phyloP scores from a whole-genome alignment of 2,113 vertebrate species.

The Nesogale talazaci region DNA sequence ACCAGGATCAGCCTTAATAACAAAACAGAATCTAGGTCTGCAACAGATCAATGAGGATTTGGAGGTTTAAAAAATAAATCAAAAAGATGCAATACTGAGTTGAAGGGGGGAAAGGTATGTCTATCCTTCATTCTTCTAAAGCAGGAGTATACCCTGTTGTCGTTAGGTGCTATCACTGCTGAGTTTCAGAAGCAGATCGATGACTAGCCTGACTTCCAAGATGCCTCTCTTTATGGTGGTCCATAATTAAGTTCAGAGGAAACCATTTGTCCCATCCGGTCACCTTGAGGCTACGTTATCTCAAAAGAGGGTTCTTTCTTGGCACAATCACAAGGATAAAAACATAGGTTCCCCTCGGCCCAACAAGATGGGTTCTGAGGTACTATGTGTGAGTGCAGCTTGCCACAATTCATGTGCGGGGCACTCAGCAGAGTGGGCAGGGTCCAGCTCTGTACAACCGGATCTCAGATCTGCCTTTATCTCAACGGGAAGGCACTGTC shows the following conservation, averaged over 20 bases:
- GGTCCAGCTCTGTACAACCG: accelerated
- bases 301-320: not conserved
- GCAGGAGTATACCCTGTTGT: not conserved
- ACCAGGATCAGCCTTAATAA: not conserved
- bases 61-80: not conserved
- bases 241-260: not conserved
- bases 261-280: not conserved
- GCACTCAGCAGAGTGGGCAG: not conserved
- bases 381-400: too few relatives aligned
- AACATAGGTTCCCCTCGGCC: accelerated
- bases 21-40: not conserved
- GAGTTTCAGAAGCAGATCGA: not conserved
- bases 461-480: not conserved
- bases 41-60: not conserved
- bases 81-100: not conserved
- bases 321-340: not conserved
- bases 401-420: too few relatives aligned
- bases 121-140: not conserved
- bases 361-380: not conserved
- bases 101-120: not conserved
- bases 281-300: not conserved
- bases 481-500: not conserved
- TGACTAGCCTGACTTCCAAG: not conserved
- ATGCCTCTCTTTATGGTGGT: not conserved
- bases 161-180: not conserved